Evolutionary conservation across 1,140 invertebrate species (phyloP), one percentile per base, ranked within the genome.

Genomic region (Bombus haemorrhoidalis): DNA sequence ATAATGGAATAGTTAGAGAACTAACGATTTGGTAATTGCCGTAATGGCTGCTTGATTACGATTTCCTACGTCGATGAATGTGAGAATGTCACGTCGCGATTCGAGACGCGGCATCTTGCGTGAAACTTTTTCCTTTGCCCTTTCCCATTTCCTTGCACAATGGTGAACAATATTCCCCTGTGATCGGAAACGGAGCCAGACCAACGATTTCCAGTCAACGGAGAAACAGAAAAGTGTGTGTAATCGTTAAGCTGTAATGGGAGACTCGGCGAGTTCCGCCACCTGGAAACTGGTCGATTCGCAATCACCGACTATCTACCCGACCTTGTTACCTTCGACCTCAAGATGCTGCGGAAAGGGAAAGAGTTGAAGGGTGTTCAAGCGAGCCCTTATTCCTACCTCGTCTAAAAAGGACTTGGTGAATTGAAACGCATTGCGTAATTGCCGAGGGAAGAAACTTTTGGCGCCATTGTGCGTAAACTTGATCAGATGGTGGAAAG

Each of bases 1-100:
- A 83, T 76, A 83, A 87, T 89, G 57, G 81, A 64, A 41, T 32
- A 34, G 77, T 84, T 59, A 74, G 41, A 71, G 53, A 6, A 32
- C 68, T 76, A 89, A 89, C 59, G 62, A 75, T 84, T 81, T 66
- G n/a, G 66, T 78, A 87, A 89, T 88, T 83, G 81, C 18, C 66
- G 47, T 82, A 84, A 85, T 74, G 53, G 62, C 28, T 8, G 72
- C 12, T 57, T 41, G 62, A 87, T 83, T 84, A 77, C 69, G 83
- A 87, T 89, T 89, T 84, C 62, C 75, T 32, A 57, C 34, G 28
- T 12, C 10, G 22, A 34, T 43, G 12, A 28, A 18, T 2, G 43
- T 57, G 39, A 59, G 32, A 68, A 62, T n/a, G 18, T 8, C 18
- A 22, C 18, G 18, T 22, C 47, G 47, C 18, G 47, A 53, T 22